A percentile compares a stretch with the other conserved stretches of the same genome.
phyloP scores from a whole-genome alignment of 2,797 vertebrate species.

The Euphonia xanthogaster region DNA sequence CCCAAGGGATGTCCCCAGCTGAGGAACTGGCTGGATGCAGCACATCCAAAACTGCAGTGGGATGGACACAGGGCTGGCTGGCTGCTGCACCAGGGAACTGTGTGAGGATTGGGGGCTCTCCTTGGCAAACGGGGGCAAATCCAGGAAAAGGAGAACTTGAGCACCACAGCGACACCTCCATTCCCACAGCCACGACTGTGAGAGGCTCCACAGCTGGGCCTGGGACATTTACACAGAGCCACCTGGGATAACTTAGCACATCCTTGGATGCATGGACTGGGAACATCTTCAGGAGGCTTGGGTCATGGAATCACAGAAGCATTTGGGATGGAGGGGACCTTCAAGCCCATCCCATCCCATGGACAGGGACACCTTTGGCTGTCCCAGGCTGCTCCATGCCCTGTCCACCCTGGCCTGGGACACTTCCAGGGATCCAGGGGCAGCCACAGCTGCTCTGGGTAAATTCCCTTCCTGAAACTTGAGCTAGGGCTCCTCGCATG shows the following conservation, averaged over 20 bases:
- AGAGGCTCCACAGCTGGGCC: background rate
- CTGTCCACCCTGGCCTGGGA: accelerated
- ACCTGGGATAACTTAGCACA: background rate
- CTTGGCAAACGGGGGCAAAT: background rate
- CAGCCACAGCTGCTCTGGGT: background rate
- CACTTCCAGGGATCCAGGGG: background rate
- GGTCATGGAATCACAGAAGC: background rate
- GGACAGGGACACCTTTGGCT: background rate
- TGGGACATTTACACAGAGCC: background rate
- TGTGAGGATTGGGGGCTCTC: background rate
- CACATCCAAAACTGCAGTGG: background rate
- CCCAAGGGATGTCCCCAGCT: background rate
- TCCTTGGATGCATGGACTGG: background rate
- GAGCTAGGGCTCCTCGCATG: background rate
- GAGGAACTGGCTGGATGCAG: background rate
- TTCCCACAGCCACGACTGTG: background rate
- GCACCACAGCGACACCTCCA: background rate
- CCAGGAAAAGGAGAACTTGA: background rate
- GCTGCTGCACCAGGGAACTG: background rate
- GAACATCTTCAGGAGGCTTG: background rate
- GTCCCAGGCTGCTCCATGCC: background rate
- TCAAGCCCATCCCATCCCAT: background rate
- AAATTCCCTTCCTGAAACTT: background rate
- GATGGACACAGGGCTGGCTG: background rate
- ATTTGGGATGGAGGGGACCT: background rate